Base-by-base conservation (phyloP, 2,113 vertebrate species). In the Elachura formosa region DNA sequence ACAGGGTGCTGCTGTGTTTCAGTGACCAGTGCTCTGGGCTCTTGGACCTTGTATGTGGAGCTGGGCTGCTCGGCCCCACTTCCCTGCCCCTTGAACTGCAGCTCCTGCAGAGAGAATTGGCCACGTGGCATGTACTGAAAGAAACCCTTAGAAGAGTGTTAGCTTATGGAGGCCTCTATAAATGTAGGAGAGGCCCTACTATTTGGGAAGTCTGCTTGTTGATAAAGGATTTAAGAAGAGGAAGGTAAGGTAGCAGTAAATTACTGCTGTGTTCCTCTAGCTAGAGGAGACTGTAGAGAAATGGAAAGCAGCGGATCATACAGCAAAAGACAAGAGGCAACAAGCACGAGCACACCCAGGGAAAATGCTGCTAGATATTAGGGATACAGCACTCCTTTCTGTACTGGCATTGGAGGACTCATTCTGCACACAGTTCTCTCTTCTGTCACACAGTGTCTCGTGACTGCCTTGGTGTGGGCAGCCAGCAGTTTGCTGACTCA, bases 371-470 rank as follows among this genome's bases (percentile, higher is more conserved):
- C 12, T 48, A 3, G 40, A 8, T 66, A 10, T 25, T 45, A 26
- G 28, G 43, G n/a, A 28, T 75, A 12, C 28, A 33, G 2, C 26
- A 8, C 67, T 81, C 7, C 24, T n/a, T 87, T 75, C 40, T 76
- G 20, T 33, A 4, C 17, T 67, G 51, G 20, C 25, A 2, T 2
- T 69, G 63, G n/a, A 10, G 63, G n/a, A 10, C 51, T 66, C 41
- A 17, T 31, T 56, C 38, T 92, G 82, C 45, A 73, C 12, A 4
- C 10, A n/a, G n/a, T n/a, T n/a, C 10, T 43, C 12, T 29, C 40
- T 71, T 36, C 28, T 85, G 78, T 36, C 62, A 3, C 0, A 0
- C 24, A 8, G 29, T 13, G 22, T 48, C 64, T 71, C 0, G 0
- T 26, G 49, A 11, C 7, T 63, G 56, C 56, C 2, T 0, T 51